Evolutionary conservation across 2,888 invertebrate genomes (phyloP).

Genomic region (Acanthoscelides obtectus): DNA sequence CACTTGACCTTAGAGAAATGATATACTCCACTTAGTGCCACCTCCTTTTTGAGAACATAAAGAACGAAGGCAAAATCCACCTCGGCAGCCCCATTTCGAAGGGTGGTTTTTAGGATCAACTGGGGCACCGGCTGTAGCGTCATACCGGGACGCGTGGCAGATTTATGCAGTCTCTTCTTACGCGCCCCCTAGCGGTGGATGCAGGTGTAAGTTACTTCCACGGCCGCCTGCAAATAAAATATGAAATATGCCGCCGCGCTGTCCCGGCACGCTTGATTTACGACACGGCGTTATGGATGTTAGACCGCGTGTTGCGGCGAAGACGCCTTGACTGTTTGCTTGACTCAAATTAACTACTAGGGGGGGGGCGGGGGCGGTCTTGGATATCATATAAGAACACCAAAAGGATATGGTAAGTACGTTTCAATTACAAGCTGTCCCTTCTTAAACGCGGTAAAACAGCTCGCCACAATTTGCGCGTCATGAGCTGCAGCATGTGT

Average conservation of each 20-base stretch:
- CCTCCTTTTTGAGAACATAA: background rate
- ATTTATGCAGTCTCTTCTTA: conserved; percentile 24
- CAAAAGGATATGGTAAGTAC: too few species aligned
- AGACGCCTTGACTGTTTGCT: conserved; percentile 1
- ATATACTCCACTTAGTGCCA: background rate
- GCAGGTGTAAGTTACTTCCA: conserved; percentile 43
- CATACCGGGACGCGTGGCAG: conserved; percentile 13
- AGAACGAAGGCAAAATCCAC: background rate
- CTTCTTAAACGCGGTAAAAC: too few species aligned
- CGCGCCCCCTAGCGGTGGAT: conserved; percentile 25
- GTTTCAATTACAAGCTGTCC: too few species aligned
- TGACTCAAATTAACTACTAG: background rate
- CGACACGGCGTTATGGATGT: conserved; percentile 16
- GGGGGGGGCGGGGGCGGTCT: background rate
- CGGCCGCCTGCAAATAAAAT: conserved; percentile 40
- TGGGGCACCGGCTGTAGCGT: conserved; percentile 21
- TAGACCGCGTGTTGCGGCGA: conserved; percentile 3
- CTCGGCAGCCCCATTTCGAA: background rate
- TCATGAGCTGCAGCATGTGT: too few species aligned
- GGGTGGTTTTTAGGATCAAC: background rate
- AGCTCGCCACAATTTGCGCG: too few species aligned
- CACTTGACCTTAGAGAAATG: too few species aligned
- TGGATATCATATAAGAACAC: too few species aligned
- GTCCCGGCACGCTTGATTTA: conserved; percentile 39
- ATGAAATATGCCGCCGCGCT: conserved; percentile 43